phyloP scores from a whole-genome alignment of 2,888 invertebrate genomes.

The Meteorus colon region DNA sequence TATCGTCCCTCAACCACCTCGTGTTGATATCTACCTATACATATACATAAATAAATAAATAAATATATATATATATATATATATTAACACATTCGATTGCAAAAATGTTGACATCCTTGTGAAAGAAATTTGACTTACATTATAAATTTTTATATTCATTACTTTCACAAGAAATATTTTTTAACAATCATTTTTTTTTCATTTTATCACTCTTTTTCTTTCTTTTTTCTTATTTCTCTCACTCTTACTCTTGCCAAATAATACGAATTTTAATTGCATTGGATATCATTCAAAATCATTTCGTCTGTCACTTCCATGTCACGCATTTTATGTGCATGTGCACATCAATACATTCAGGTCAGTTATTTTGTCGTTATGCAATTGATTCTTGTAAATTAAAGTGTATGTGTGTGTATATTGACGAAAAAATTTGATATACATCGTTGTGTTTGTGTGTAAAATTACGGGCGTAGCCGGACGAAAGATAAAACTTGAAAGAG shows the following conservation, averaged over 20 bases:
- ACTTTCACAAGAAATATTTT: not conserved
- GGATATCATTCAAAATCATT: not conserved
- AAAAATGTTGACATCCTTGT: not conserved
- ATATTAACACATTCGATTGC: not conserved
- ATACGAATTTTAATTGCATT: not conserved
- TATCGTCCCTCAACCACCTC: not conserved
- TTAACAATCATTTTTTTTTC: not conserved
- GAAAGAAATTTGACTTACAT: no score
- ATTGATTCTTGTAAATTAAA: not conserved
- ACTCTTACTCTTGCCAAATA: not conserved
- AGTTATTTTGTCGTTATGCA: not conserved
- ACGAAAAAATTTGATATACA: not conserved
- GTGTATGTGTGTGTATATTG: not conserved
- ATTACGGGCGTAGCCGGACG: slow-evolving; percentile 4
- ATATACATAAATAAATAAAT: not conserved
- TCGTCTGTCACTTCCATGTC: not conserved
- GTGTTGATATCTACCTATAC: not conserved
- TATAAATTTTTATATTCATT: no score
- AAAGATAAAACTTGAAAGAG: not conserved
- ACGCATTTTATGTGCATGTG: not conserved
- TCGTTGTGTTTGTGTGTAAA: not conserved
- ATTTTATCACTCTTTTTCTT: not conserved
- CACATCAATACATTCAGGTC: not conserved
- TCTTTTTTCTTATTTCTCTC: not conserved
- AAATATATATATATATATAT: not conserved